Conservation (phyloP, 1,140 invertebrate species). For the Caenorhabditis elegans region WBcel235 BX284603.4:8417001-8417500, state of each 20-base stretch:
- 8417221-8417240: not conserved
- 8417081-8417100: not conserved
- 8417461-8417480: too few relatives aligned
- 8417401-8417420: not conserved
- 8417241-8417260: not conserved
- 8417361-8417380: not conserved
- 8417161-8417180: not conserved
- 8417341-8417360: not conserved
- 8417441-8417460: too few relatives aligned
- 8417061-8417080: slow-evolving; percentile 11
- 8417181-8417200: not conserved
- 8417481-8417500: not conserved
- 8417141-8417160: not conserved
- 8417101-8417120: not conserved
- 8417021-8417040: not conserved
- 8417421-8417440: not conserved
- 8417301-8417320: not conserved
- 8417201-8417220: slow-evolving; percentile 16
- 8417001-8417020: too few relatives aligned
- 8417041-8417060: not conserved
- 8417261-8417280: slow-evolving; percentile 17
- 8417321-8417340: not conserved
- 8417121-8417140: too few relatives aligned
- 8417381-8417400: not conserved
- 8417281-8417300: not conserved